Evolutionary conservation across 2,888 invertebrate species (phyloP).

Genomic region (Proisotoma minuta): DNA sequence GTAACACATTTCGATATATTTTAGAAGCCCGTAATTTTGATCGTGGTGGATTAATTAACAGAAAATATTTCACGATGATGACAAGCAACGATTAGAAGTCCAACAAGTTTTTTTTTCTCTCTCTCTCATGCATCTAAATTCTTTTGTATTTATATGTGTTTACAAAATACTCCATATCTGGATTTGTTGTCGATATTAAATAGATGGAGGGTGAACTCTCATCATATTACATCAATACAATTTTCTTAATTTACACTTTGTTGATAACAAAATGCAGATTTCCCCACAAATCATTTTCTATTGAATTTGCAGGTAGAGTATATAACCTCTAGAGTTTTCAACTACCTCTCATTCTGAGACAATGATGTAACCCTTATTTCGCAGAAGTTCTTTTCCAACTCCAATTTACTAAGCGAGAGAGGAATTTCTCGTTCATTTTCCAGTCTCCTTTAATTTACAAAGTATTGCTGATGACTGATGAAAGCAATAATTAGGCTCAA

Average conservation of each 20-base stretch:
- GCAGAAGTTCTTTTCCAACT: no score
- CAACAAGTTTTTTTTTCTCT: conserved; percentile 35
- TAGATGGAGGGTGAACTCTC: conserved; percentile 5
- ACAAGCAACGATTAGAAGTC: conserved; percentile 34
- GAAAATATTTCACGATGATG: conserved; percentile 44
- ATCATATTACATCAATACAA: conserved; percentile 5
- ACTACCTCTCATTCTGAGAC: no score
- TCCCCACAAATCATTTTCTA: neutral
- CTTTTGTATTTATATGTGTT: neutral
- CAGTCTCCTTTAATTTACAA: conserved; percentile 5
- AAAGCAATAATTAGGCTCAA: conserved; percentile 39
- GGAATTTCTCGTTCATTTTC: neutral
- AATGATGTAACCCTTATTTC: no score
- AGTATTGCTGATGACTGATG: conserved; percentile 35
- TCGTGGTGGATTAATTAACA: conserved; percentile 42
- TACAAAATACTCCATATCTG: no score
- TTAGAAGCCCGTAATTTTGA: conserved; percentile 37
- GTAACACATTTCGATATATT: conserved; percentile 28
- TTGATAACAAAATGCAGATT: neutral
- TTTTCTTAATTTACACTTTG: neutral
- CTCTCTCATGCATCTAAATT: no score
- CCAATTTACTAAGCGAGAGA: neutral
- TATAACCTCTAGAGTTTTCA: no score
- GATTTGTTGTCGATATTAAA: no score
- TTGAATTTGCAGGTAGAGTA: neutral